Evolutionary conservation across 2,797 vertebrate genomes (phyloP), one percentile per base, ranked within the genome.

Genomic region (Lepus townsendii): DNA sequence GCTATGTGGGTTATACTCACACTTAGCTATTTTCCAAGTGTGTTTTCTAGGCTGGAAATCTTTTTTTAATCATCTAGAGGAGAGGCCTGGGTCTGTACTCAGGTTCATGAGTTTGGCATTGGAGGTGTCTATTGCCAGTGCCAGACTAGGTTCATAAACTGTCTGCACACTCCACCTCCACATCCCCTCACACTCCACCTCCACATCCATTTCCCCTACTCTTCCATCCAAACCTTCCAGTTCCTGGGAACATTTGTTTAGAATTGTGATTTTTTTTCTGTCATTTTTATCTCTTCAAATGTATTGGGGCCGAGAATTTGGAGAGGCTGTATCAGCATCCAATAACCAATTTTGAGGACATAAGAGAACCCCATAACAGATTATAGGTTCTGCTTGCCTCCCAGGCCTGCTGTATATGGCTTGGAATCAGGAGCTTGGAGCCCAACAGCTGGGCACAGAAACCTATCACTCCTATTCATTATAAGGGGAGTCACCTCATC

Each of bases 41-140:
- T 47, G 5, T 90, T 94, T 91, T 84, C 87, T 87, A 42, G 32
- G 38, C 16, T 91, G 47, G n/a, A 92, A 71, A 86, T 86, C 16
- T 84, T 60, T 72, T 62, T n/a, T 27, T 62, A 38, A 65, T 73
- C 63, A 13, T 12, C 20, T 57, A 27, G 2, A 54, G 19, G 24
- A 89, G 75, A 79, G 4, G 11, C 12, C 12, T 8, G 17, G 3
- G 10, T 8, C 38, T 8, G 0, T 1, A 4, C 27, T 72, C 6
- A 50, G 71, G 35, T 35, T 32, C 68, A 26, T 11, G 30, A 57
- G 3, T 9, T 78, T 65, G 47, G 32, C 3, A 0, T 32, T 7
- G 10, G 24, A 38, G 20, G 13, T 2, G 4, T 75, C n/a, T 1
- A 0, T 7, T 57, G 20, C 57, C 26, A 5, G 0, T 20, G 27